These are phyloP conservation scores for Therioaphis trifolii DNA, from an alignment of 2,888 invertebrate genomes.

Conservation along the genomic window DNA sequence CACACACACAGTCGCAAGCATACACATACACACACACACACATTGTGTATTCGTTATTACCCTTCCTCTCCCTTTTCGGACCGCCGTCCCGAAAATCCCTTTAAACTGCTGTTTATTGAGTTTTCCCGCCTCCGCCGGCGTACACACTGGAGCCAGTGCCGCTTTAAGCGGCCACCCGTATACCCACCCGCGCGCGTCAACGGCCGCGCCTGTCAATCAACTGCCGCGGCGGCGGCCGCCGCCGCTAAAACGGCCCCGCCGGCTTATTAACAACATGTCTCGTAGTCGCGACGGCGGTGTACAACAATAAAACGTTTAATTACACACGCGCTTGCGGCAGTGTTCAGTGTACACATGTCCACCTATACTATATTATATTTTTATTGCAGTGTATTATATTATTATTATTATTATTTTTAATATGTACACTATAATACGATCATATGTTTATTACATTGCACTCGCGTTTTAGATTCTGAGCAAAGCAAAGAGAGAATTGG, in stretches of 20 bases:
- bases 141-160: background rate
- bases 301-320: slow-evolving; percentile 62
- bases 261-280: slow-evolving; percentile 61
- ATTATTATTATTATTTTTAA: no score
- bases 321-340: slow-evolving; percentile 45
- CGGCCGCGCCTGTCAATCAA: slow-evolving; percentile 61
- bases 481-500: no score
- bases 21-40: slow-evolving; percentile 1
- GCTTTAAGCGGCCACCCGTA: slow-evolving; percentile 22
- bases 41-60: slow-evolving; percentile 59
- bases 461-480: no score
- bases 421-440: no score
- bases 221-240: slow-evolving; percentile 18
- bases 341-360: slow-evolving; percentile 48
- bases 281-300: slow-evolving; percentile 29
- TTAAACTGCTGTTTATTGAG: slow-evolving; percentile 63
- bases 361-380: background rate
- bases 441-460: no score
- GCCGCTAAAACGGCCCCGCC: slow-evolving; percentile 42
- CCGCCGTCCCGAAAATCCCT: slow-evolving; percentile 48
- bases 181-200: slow-evolving; percentile 8
- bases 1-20: no score
- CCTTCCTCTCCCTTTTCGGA: slow-evolving; percentile 1
- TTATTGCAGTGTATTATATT: background rate
- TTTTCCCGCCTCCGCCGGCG: slow-evolving; percentile 46